Evolutionary conservation across 2,113 vertebrate genomes (phyloP).

Genomic region (Clupea harengus): DNA sequence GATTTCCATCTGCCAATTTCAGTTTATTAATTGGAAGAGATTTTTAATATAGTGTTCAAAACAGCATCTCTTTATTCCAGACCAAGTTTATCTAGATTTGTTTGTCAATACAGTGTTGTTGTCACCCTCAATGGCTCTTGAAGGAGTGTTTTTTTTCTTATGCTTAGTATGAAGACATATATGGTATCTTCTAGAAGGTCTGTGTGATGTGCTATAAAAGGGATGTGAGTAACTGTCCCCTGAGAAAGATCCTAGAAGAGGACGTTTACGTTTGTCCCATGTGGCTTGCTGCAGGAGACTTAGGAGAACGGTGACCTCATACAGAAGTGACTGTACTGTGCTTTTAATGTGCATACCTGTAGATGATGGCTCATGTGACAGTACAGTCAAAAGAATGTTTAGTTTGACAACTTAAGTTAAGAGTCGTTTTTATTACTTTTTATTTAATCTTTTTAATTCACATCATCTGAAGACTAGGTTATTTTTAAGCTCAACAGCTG

Average conservation of each 20-base stretch:
- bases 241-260: not conserved
- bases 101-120: too few species aligned
- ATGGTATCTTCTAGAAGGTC: constrained; percentile 4
- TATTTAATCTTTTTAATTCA: constrained; percentile 45
- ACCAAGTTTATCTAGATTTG: too few species aligned
- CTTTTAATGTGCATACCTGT: not conserved
- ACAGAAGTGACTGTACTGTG: not conserved
- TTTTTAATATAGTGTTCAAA: not conserved
- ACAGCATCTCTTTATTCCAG: not conserved
- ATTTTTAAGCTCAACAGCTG: constrained; percentile 72
- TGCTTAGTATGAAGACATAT: not conserved
- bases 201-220: not conserved
- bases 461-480: constrained; percentile 58
- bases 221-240: not conserved
- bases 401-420: not conserved
- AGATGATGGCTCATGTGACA: not conserved
- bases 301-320: not conserved
- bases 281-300: not conserved
- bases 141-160: not conserved
- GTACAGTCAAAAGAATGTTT: not conserved
- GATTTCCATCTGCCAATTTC: not conserved
- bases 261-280: not conserved
- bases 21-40: not conserved
- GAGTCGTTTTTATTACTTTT: not conserved
- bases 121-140: not conserved